Evolutionary conservation across 2,113 vertebrate genomes (phyloP).

Genomic region (Xerus inauris): DNA sequence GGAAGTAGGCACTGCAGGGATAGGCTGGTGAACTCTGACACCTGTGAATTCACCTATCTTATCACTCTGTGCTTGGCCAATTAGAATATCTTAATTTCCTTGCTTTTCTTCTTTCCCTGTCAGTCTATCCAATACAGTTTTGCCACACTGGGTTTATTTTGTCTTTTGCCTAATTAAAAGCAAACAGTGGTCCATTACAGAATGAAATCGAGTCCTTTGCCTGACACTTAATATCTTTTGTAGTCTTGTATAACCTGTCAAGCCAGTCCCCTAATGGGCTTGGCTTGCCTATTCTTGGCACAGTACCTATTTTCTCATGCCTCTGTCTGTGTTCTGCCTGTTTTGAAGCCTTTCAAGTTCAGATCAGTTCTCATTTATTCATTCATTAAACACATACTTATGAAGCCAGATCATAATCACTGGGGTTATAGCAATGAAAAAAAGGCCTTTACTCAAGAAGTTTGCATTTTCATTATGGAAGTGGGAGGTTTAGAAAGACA

Average conservation of each 20-base stretch:
- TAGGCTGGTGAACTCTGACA: background rate
- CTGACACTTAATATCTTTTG: background rate
- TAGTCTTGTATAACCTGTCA: background rate
- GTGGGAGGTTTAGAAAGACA: background rate
- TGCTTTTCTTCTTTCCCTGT: background rate
- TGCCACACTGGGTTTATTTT: background rate
- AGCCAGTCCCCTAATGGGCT: background rate
- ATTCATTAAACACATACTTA: background rate
- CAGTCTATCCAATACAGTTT: background rate
- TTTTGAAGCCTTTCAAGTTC: background rate
- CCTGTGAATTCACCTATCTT: background rate
- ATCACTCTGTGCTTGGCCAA: background rate
- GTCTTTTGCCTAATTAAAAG: conserved; percentile 34
- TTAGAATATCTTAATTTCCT: background rate
- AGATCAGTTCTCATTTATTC: background rate
- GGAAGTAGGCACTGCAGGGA: background rate
- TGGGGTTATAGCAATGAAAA: background rate
- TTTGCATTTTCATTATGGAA: background rate
- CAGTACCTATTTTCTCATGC: background rate
- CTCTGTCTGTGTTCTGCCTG: background rate
- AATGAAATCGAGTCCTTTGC: background rate
- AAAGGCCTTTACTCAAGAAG: background rate
- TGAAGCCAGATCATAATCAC: background rate
- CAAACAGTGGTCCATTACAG: background rate
- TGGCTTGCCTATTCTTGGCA: background rate